phyloP scores from a whole-genome alignment of 2,888 invertebrate species.

The Axea sp. region DNA sequence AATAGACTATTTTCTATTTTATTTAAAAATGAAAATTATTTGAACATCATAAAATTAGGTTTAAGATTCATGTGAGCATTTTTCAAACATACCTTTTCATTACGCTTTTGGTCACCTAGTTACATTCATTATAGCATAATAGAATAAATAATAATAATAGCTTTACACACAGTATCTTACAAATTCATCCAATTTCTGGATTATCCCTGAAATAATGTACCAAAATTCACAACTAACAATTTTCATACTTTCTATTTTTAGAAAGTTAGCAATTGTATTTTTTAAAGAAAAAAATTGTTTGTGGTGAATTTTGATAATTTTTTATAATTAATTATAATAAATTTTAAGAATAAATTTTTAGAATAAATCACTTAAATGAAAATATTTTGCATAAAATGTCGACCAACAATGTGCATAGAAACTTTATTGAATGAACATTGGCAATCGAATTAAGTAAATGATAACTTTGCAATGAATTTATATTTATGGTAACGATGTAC shows the following conservation, averaged over 20 bases:
- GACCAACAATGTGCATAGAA: constrained; percentile 24
- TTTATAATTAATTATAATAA: constrained; percentile 7
- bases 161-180: constrained; percentile 42
- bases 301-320: constrained; percentile 1
- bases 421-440: constrained; percentile 36
- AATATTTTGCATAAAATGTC: no score
- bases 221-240: constrained; percentile 28
- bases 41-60: constrained; percentile 14
- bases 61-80: no score
- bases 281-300: constrained; percentile 2
- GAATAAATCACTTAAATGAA: no score
- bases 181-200: constrained; percentile 14
- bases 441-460: constrained; percentile 47
- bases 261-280: no score
- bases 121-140: constrained; percentile 46
- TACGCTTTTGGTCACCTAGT: constrained; percentile 33
- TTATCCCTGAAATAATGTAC: constrained; percentile 4
- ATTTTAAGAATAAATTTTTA: constrained; percentile 10
- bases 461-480: constrained; percentile 35
- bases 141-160: constrained; percentile 49
- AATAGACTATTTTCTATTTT: constrained; percentile 29
- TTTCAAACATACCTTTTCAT: constrained; percentile 30
- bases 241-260: neutral
- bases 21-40: constrained; percentile 45
- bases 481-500: constrained; percentile 47